Percentiles rank a stretch among this genome's conserved stretches.
These are phyloP conservation scores for Drosophila trapezifrons DNA, from an alignment of 1,140 invertebrate genomes.

Conservation along the genomic window DNA sequence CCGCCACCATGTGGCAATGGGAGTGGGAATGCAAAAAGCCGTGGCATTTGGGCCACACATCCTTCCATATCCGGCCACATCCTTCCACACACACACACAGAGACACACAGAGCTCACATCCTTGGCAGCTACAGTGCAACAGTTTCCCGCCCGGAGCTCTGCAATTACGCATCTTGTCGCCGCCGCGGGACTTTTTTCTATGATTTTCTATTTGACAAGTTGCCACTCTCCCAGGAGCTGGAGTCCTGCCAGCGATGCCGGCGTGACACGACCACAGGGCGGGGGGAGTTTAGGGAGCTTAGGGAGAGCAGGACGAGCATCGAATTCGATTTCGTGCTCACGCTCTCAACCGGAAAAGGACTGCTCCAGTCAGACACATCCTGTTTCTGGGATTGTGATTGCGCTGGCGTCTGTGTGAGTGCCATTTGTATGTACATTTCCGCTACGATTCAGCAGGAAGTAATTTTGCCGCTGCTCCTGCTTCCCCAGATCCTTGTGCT, in stretches of 20 bases:
- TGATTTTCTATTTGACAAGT: constrained; percentile 82
- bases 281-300: constrained; percentile 9
- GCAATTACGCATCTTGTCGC: constrained; percentile 80
- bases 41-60: constrained; percentile 37
- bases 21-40: constrained; percentile 25
- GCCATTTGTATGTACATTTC: constrained; percentile 79
- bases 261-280: constrained; percentile 22
- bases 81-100: constrained; percentile 30
- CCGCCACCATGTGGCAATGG: constrained; percentile 21
- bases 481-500: constrained; percentile 6
- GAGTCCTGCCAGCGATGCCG: constrained; percentile 18
- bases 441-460: constrained; percentile 78
- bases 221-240: constrained; percentile 45
- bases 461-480: constrained; percentile 65
- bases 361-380: constrained; percentile 46
- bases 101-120: constrained; percentile 13
- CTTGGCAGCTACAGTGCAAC: constrained; percentile 57
- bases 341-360: constrained; percentile 45
- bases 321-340: constrained; percentile 48
- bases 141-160: constrained; percentile 58
- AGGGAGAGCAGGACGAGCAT: constrained; percentile 1
- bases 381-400: constrained; percentile 46
- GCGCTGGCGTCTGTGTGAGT: constrained; percentile 54
- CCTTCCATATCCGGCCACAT: constrained; percentile 58
- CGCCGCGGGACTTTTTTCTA: constrained; percentile 71